Conservation (phyloP, 2,113 vertebrate genomes). For the Rhadina sibilatrix region DNA sequence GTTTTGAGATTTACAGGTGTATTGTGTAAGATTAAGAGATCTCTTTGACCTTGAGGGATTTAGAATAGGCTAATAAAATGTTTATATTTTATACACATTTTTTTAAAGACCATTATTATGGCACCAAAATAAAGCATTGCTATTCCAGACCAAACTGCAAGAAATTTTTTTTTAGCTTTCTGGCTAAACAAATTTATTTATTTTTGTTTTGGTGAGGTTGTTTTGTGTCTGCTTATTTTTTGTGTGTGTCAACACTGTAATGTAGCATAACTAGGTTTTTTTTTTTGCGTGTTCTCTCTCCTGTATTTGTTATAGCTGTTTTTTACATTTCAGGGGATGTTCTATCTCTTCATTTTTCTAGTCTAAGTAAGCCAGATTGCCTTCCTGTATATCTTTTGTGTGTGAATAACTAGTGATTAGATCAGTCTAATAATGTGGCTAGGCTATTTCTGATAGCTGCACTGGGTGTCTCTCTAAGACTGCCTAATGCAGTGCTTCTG, state of each 20-base stretch:
- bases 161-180: not conserved
- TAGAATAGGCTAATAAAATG: not conserved
- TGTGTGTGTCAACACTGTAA: not conserved
- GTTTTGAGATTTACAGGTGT: not conserved
- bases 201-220: not conserved
- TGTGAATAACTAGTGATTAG: not conserved
- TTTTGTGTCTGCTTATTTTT: not conserved
- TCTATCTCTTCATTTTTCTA: not conserved
- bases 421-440: not conserved
- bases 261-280: not conserved
- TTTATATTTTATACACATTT: not conserved
- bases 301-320: not conserved
- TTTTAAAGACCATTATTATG: not conserved
- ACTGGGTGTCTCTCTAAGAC: not conserved
- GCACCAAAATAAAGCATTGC: not conserved
- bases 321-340: not conserved
- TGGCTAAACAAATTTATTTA: not conserved
- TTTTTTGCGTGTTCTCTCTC: not conserved
- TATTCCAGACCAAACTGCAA: not conserved
- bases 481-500: not conserved
- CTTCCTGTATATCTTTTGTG: not conserved
- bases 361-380: not conserved
- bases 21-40: not conserved
- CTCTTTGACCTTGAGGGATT: not conserved
- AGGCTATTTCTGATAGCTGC: not conserved